Conservation (phyloP, 2,888 invertebrate genomes). For the Phaonia tiefii region DNA sequence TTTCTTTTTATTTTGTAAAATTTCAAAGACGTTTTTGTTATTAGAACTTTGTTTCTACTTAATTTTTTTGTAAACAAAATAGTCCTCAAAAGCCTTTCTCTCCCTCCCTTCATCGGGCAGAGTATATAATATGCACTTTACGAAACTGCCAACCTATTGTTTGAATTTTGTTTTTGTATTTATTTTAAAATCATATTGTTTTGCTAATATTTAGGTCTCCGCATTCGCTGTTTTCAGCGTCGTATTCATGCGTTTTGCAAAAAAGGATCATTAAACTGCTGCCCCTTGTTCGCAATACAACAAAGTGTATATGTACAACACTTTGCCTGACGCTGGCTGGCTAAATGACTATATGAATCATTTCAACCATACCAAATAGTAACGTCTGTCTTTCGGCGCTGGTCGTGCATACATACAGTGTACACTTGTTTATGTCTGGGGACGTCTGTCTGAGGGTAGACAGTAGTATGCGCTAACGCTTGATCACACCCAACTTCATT, state of each 20-base stretch:
- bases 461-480: not conserved
- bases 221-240: no score
- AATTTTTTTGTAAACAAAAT: no score
- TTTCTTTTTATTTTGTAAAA: no score
- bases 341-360: not conserved
- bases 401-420: not conserved
- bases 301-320: slow-evolving; percentile 6
- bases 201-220: not conserved
- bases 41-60: no score
- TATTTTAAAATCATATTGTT: not conserved
- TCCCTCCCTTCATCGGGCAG: no score
- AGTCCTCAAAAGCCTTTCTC: no score
- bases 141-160: no score
- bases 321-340: not conserved
- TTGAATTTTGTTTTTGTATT: not conserved
- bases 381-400: not conserved
- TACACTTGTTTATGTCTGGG: slow-evolving; percentile 4
- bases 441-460: not conserved
- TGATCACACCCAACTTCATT: slow-evolving; percentile 34
- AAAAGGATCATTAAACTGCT: slow-evolving; percentile 39
- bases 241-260: not conserved
- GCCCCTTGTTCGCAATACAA: not conserved
- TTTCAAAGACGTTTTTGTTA: no score
- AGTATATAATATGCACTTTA: no score
- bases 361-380: not conserved